phyloP scores from a whole-genome alignment of 2,888 invertebrate species.

The Alentia gelatinosa region DNA sequence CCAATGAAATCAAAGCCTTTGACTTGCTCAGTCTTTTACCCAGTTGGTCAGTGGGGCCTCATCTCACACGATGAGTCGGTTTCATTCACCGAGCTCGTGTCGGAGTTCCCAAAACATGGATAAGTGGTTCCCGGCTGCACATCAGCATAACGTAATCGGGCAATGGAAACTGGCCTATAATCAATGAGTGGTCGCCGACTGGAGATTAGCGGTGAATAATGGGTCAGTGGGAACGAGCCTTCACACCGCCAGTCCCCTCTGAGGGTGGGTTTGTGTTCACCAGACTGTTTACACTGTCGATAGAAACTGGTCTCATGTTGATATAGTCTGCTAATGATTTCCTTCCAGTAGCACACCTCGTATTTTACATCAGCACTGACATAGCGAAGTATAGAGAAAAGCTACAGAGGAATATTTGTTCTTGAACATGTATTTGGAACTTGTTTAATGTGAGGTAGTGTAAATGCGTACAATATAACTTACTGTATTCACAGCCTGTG shows the following conservation, averaged over 20 bases:
- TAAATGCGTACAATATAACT: background rate
- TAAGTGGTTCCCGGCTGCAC: no score
- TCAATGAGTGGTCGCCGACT: background rate
- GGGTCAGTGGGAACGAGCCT: background rate
- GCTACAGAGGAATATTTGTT: background rate
- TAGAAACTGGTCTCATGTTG: background rate
- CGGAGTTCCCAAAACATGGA: background rate
- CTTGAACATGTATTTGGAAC: background rate
- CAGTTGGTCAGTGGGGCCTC: no score
- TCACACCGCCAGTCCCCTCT: background rate
- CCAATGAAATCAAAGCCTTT: no score
- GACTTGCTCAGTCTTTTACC: no score
- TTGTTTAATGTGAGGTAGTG: background rate
- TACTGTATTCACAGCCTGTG: background rate
- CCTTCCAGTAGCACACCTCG: background rate
- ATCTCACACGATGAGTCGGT: no score
- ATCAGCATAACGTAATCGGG: no score
- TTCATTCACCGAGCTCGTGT: no score
- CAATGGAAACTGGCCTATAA: background rate
- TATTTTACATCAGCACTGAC: background rate
- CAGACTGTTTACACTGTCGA: background rate
- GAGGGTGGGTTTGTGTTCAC: background rate
- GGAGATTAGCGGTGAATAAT: background rate
- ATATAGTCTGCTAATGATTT: background rate
- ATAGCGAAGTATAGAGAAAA: background rate